Evolutionary conservation across 2,888 invertebrate genomes (phyloP), one percentile per base, ranked within the genome.

Genomic region (Capitulum mitella): DNA sequence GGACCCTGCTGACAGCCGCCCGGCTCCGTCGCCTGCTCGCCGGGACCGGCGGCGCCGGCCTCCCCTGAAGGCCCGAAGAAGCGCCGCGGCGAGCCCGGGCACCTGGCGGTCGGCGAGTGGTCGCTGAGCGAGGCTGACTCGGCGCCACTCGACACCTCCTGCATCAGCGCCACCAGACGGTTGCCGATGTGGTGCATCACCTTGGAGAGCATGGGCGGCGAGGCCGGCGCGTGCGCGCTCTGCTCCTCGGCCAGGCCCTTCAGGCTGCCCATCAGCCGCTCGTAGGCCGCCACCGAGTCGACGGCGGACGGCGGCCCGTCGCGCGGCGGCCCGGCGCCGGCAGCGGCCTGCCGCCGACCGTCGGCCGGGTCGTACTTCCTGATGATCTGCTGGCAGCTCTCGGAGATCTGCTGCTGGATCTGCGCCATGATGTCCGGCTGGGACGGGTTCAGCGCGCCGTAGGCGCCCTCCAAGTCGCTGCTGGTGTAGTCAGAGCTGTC

Each of bases 151-250:
- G 83, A 93, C 1, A 95, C 95, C 85, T 95, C 95, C 84, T 95
- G 94, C 95, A 95, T 95, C 80, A 95, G 87, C 0, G 94, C 94
- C 43, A 94, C 94, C 80, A 95, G 86, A 40, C 94, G 88, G 75
- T 93, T 92, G 19, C 95, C 94, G 80, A 95, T 95, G 84, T 95
- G 95, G 83, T 94, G 92, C 93, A 95, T 94, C 26, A 95, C 95
- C 87, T 94, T 94, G 6, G 94, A 93, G 80, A 95, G 92, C 48
- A 95, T 85, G 0, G 95, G 94, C 0, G 94, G 94, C 1, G 94
- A 94, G 81, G 89, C 90, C 82, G 90, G 90, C 0, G 89, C 87
- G 1, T 88, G 87, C 75, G 81, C 80, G 75, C 80, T 81, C 26
- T 79, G 87, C 86, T 26, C 12, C 29, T 29, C 40, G 16, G 40